These are phyloP conservation scores for Hoplodrina blanda DNA, from an alignment of 2,888 invertebrate species.

Conservation along the genomic window DNA sequence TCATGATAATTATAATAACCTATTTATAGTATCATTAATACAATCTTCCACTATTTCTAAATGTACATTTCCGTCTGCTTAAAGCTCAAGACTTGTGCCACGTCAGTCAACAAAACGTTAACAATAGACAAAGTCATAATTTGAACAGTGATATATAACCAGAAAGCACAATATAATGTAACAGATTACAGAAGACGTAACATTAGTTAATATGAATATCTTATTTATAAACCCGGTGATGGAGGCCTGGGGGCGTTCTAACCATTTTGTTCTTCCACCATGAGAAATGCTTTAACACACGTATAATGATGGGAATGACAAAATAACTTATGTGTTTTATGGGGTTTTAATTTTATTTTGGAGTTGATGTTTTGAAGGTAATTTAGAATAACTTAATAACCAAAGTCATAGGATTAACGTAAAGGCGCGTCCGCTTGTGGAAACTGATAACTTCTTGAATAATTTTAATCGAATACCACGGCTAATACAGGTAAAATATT, in stretches of 20 bases:
- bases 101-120: slow-evolving; percentile 73
- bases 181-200: slow-evolving; percentile 81
- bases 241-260: slow-evolving; percentile 57
- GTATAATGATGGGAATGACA: slow-evolving; percentile 59
- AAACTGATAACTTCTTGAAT: not conserved
- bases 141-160: slow-evolving; percentile 87
- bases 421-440: not conserved
- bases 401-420: not conserved
- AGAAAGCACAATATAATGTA: slow-evolving; percentile 84
- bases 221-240: slow-evolving; percentile 63
- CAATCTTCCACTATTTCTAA: not conserved
- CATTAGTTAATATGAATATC: slow-evolving; percentile 85
- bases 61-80: not conserved
- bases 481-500: not conserved
- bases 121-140: slow-evolving; percentile 85
- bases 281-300: slow-evolving; percentile 58
- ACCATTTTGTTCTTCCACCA: slow-evolving; percentile 49
- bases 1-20: not conserved
- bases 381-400: slow-evolving; percentile 11
- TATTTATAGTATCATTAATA: not conserved
- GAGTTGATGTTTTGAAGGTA: slow-evolving; percentile 17
- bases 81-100: slow-evolving; percentile 64
- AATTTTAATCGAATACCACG: not conserved
- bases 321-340: slow-evolving; percentile 59
- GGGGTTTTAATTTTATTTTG: slow-evolving; percentile 46